A percentile compares a stretch with the other conserved stretches of the same genome.
These are phyloP conservation scores for Daboia siamensis DNA, from an alignment of 2,113 vertebrate genomes.

Conservation along the genomic window DNA sequence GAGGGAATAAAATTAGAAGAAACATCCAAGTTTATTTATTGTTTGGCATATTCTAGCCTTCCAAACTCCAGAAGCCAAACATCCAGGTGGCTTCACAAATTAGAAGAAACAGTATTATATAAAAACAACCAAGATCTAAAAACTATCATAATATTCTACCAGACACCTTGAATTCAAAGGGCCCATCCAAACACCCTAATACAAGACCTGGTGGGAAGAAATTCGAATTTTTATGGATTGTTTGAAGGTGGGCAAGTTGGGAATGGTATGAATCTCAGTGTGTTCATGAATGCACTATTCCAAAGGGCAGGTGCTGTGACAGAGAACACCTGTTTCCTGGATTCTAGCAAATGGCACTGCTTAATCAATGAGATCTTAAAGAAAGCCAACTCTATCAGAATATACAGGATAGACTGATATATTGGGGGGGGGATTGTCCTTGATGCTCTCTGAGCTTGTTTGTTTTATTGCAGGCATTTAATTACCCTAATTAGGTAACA, in stretches of 20 bases:
- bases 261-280: neutral
- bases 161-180: neutral
- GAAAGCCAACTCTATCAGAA: neutral
- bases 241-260: neutral
- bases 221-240: neutral
- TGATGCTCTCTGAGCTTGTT: too few relatives aligned
- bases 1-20: neutral
- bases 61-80: neutral
- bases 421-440: too few relatives aligned
- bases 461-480: too few relatives aligned
- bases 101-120: neutral
- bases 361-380: neutral
- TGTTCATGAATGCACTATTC: neutral
- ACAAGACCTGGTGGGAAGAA: neutral
- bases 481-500: too few relatives aligned
- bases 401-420: neutral
- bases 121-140: neutral
- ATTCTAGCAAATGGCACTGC: neutral
- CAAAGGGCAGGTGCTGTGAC: neutral
- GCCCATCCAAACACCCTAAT: neutral
- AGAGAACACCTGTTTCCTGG: neutral
- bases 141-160: neutral
- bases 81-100: neutral
- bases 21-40: neutral
- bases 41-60: neutral